Evolutionary conservation across 30 jellyfish, hydroid and myxozoan genomes (phyloP), one percentile per base, ranked within the genome.

Genomic region (Aurelia coerulea): DNA sequence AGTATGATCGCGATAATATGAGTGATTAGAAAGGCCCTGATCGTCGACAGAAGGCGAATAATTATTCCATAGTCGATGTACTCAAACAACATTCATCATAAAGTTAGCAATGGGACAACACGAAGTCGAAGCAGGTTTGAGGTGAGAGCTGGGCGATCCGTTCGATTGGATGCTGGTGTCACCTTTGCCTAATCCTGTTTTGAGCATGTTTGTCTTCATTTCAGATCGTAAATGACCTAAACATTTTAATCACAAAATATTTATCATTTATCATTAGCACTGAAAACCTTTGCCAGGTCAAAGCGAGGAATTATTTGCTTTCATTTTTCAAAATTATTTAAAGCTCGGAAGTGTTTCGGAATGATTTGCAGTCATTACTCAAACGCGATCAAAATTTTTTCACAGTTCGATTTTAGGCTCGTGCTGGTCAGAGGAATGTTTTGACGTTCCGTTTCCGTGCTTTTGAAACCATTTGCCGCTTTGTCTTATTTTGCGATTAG

Each of bases 61-160:
- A 83, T 62, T 37, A 54, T 72, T 54, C 83, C 35, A 66, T 73
- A 46, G 92, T 83, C 92, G 86, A 83, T 83, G 92, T 83, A 83
- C 92, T 59, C 92, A 72, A 83, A 83, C 86, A 83, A 52, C 83
- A 60, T 66, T 73, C 86, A 70, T 66, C 83, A 69, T 69, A 83
- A 69, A 83, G 82, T 83, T 62, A 83, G 92, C 86, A 83, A 83
- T 83, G 92, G 92, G 58, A 81, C 91, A 67, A 83, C 92, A 42
- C 75, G 92, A 73, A 72, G 92, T 35, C 73, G 92, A 71, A 83
- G 92, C 86, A 83, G 92, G 73, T 83, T 83, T 72, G 92, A 83
- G 92, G 92, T 83, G 54, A 69, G 86, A 17, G 70, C 7, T 60
- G 11, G 56, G 56, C 56, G 42, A 33, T 23, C 34, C 17, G 15